Percentiles rank a stretch among this genome's conserved stretches.
Conservation (phyloP, 1,140 invertebrate genomes). For the Papilio machaon region DNA sequence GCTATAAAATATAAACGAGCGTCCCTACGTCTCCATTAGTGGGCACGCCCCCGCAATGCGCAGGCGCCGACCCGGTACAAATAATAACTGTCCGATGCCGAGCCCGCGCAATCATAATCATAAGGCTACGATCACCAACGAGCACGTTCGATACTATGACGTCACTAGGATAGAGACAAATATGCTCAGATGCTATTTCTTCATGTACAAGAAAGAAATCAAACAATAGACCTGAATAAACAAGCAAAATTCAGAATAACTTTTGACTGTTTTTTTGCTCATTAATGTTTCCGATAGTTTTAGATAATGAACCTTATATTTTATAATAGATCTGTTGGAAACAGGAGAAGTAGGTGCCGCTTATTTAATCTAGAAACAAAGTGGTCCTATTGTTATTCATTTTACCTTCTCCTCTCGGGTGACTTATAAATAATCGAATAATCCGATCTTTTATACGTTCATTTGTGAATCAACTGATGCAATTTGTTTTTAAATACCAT, state of each 20-base stretch:
- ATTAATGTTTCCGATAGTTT: too few species aligned
- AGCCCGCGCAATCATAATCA: conserved; percentile 21
- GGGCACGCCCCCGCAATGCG: conserved; percentile 35
- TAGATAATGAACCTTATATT: too few species aligned
- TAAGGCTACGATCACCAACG: not conserved
- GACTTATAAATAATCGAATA: too few species aligned
- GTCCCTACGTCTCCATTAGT: conserved; percentile 33
- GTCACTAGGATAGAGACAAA: not conserved
- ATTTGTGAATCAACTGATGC: not conserved
- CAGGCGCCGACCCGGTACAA: conserved; percentile 33
- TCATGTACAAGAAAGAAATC: not conserved
- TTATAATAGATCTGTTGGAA: too few species aligned
- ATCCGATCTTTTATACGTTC: too few species aligned
- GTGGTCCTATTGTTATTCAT: too few species aligned
- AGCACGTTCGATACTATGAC: not conserved
- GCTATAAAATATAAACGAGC: conserved; percentile 31
- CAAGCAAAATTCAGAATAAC: not conserved
- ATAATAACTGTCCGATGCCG: conserved; percentile 26
- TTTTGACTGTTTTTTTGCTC: not conserved
- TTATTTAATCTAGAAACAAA: too few species aligned
- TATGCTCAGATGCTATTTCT: not conserved
- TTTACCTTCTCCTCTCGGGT: too few species aligned
- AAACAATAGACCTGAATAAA: not conserved
- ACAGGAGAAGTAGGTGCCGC: too few species aligned
- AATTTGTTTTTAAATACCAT: not conserved